These are phyloP conservation scores for Phalacrocorax pelagicus DNA, from an alignment of 2,113 vertebrate species.

Conservation along the genomic window DNA sequence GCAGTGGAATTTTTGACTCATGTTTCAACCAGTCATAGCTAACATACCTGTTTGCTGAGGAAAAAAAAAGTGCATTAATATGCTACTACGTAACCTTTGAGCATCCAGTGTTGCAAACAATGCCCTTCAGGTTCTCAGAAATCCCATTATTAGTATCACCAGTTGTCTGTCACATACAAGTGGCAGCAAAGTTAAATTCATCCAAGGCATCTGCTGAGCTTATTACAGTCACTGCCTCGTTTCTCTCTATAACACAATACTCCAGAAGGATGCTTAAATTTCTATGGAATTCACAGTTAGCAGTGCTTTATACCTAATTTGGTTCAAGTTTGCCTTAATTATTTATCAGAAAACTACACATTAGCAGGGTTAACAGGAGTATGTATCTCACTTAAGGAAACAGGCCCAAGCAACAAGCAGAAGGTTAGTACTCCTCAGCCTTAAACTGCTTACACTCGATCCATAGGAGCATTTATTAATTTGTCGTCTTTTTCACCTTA, in stretches of 20 bases:
- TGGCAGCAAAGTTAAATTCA: neutral
- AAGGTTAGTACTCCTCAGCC: neutral
- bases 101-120: neutral
- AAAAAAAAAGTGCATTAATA: neutral
- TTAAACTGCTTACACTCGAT: neutral
- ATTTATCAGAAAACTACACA: neutral
- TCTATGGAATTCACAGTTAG: neutral
- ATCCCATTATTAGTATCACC: conserved; percentile 43
- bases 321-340: neutral
- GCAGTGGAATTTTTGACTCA: neutral
- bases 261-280: neutral
- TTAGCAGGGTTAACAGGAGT: neutral
- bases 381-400: neutral
- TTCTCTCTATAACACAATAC: neutral
- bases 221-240: neutral
- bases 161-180: neutral
- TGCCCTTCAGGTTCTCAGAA: conserved; percentile 39
- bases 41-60: neutral
- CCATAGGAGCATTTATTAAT: neutral
- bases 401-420: neutral
- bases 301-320: neutral
- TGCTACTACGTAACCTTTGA: neutral
- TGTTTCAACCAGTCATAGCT: neutral
- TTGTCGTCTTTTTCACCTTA: neutral
- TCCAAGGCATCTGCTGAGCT: conserved; percentile 23